phyloP scores from a whole-genome alignment of 2,888 invertebrate genomes.

The Tricholauxania praeusta region DNA sequence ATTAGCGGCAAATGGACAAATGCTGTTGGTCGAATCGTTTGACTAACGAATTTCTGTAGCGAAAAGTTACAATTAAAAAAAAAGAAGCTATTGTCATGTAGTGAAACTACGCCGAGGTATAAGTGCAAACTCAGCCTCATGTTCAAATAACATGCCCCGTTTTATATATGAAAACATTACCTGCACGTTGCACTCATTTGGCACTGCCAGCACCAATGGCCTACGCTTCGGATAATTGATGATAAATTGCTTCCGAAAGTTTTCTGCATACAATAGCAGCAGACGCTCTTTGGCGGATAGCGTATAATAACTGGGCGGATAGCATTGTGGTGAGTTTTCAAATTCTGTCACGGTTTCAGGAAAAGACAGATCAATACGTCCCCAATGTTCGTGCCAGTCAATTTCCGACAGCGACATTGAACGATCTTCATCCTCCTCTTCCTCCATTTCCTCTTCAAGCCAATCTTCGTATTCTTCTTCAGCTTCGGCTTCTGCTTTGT shows the following conservation, averaged over 20 bases:
- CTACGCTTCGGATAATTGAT: conserved; percentile 73
- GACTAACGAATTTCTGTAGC: conserved; percentile 88
- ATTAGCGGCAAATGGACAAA: conserved; percentile 77
- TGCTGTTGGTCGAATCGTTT: conserved; percentile 83
- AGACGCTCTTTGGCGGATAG: conserved; percentile 79
- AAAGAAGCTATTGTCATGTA: background rate
- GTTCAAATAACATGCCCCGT: background rate
- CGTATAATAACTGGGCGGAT: conserved; percentile 76
- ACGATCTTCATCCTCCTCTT: conserved; percentile 43
- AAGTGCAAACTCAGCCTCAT: background rate
- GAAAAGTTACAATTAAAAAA: conserved; percentile 32
- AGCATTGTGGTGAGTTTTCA: conserved; percentile 71
- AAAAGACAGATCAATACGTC: conserved; percentile 64
- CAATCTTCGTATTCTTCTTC: conserved; percentile 33
- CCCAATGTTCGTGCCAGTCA: conserved; percentile 51
- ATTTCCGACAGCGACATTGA: conserved; percentile 53
- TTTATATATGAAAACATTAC: conserved; percentile 65
- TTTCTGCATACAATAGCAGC: conserved; percentile 80
- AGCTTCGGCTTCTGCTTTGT: background rate
- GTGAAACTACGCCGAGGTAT: background rate
- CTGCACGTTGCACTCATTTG: conserved; percentile 83
- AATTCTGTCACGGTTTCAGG: conserved; percentile 58
- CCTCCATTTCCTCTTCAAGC: conserved; percentile 43
- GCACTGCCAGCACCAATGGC: conserved; percentile 77
- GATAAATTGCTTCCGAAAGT: conserved; percentile 80